Evolutionary conservation across 2,113 vertebrate species (phyloP), one percentile per base, ranked within the genome.

Genomic region (Equus przewalskii): DNA sequence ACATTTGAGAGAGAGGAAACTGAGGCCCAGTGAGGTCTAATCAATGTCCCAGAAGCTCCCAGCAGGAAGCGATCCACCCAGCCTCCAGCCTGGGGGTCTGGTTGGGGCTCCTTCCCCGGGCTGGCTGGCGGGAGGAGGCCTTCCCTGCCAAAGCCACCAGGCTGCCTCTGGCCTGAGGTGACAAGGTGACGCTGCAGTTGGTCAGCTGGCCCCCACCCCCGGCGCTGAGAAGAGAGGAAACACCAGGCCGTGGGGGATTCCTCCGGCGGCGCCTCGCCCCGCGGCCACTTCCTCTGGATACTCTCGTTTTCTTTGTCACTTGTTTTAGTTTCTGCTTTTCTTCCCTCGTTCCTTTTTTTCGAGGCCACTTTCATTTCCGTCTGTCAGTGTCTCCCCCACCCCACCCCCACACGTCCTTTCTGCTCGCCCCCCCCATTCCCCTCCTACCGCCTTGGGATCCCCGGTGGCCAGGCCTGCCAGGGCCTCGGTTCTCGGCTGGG

Each of bases 271-370:
- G 0, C 95, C 67, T 54, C 89, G 1, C 96, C 96, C 88, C 95
- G 46, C 0, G 0, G 95, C 87, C 94, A 97, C 96, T 97, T 98
- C 96, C 97, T 96, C 98, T 96, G 95, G 96, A 92, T 78, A 94
- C 97, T 98, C 97, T 97, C 96, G 4, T 98, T 98, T 97, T 97
- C 97, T 98, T 93, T 96, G 96, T 97, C 95, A 92, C 95, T 98
- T 92, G 95, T 97, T 95, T 96, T 90, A 94, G 96, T 97, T 98
- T 98, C 98, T 98, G 98, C 98, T 98, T 98, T 97, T 97, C 97
- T 92, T 93, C 89, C 58, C 86, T 94, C 79, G 83, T 97, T 98
- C 98, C 97, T 96, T 98, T 97, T 97, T 97, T 81, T 98, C 76
- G 81, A 92, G 92, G 83, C 51, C 56, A 89, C 98, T 98, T 98